Evolutionary conservation across 92 coral and sea anemone species (phyloP), one percentile per base, ranked within the genome.

Genomic region (Parazoanthus darwini): DNA sequence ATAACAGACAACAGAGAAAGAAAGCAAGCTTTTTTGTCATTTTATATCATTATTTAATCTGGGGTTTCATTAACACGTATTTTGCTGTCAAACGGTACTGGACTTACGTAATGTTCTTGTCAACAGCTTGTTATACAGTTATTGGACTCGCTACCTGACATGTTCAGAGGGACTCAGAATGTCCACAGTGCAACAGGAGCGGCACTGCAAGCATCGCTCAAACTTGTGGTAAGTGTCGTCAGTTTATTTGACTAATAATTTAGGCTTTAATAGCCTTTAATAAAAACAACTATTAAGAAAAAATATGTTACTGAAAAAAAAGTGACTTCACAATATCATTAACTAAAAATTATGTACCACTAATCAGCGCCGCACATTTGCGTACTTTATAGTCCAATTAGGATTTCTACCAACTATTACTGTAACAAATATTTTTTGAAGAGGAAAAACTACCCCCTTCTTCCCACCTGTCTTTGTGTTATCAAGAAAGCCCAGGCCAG

Each of bases 171-270:
- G 20, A 90, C 93, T 13, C 96, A 78, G 38, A 94, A 94, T 80
- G 90, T 94, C n/a, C 95, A 97, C 85, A 92, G 99, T 93, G 99
- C 99, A n/a, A 92, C 98, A 35, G 99, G 99, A 54, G 97, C 99
- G 50, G 98, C 98, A 6, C 89, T 97, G 80, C 98, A 94, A 74
- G 96, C 98, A 16, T 97, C 99, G 39, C 94, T 97, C 18, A 97
- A 95, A 80, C 95, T 97, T 80, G 80, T 93, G 87, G 99, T 97
- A 91, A 90, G 98, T 81, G 48, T 8, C 59, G 44, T 14, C 59
- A 54, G 18, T 54, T 3, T 54, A 54, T 54, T 8, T 33, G 1
- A 46, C 43, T 88, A 3, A 70, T 42, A 35, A 65, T 42, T 71
- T 35, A 43, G 3, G 36, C 26, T 23, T 26, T 6, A 13, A 13